phyloP scores from a whole-genome alignment of 2,113 vertebrate genomes.

The Recurvirostra avosetta region DNA sequence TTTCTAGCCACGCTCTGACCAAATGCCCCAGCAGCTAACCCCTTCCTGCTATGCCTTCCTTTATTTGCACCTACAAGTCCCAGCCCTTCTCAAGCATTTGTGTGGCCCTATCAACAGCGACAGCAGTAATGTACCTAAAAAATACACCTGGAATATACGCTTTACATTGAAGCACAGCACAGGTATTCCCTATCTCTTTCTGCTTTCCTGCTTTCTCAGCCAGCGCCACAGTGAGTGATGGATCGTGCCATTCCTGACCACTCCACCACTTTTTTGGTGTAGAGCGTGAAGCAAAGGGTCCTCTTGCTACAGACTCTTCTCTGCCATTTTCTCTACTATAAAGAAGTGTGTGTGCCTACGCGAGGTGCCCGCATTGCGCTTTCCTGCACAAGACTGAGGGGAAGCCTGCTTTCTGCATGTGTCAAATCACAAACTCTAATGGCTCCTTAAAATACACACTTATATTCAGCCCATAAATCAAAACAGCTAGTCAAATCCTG shows the following conservation, averaged over 20 bases:
- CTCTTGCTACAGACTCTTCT: not conserved
- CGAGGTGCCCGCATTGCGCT: accelerated
- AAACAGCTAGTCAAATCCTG: not conserved
- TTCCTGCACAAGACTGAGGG: not conserved
- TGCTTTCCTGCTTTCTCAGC: not conserved
- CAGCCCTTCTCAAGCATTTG: not conserved
- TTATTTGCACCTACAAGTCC: not conserved
- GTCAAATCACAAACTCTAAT: not conserved
- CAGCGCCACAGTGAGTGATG: accelerated
- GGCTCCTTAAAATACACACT: not conserved
- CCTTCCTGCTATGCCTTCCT: not conserved
- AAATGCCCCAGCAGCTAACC: not conserved
- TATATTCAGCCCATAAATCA: not conserved
- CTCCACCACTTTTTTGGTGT: not conserved
- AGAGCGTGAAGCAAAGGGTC: not conserved
- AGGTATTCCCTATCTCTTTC: not conserved
- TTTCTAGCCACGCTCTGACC: not conserved
- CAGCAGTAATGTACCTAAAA: not conserved
- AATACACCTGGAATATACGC: not conserved
- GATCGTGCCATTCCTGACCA: not conserved
- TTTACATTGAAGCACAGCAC: not conserved
- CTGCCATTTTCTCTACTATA: not conserved
- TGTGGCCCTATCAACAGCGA: not conserved
- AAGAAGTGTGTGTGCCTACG: not conserved
- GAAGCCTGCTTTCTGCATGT: not conserved